Evolutionary conservation across 2,113 vertebrate species (phyloP), one percentile per base, ranked within the genome.

Genomic region (Caranx ignobilis): DNA sequence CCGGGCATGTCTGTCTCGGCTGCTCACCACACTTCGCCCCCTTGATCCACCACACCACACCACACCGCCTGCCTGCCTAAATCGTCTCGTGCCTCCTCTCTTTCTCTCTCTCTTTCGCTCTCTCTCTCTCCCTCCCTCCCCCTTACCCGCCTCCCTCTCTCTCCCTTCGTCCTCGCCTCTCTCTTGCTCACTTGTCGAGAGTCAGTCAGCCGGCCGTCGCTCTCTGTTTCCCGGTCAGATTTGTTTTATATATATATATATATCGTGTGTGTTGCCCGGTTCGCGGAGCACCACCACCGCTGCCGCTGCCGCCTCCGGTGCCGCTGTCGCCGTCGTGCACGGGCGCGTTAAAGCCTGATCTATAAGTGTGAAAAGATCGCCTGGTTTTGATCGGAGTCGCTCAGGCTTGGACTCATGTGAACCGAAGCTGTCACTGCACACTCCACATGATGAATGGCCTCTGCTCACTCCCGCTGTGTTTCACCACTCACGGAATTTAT

Each of bases 11-110:
- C 78, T 26, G 26, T 72, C 61, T 56, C 35, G 34, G 56, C 90
- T 94, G 94, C 89, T 93, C 94, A 93, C 94, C 96, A 95, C 94
- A 71, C 91, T 94, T 92, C 89, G 84, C 67, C 93, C 93, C 93
- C 87, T 90, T 87, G 79, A 80, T 94, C 88, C 90, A 26, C 26
- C 26, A 26, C 26, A 26, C 26, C 26, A 26, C 26, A 26, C 26
- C 26, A 82, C 89, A 88, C 94, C 75, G 76, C 75, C 72, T 92
- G 93, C 90, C 91, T 92, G 93, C 90, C 91, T 90, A 94, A 95
- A 91, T 6, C 79, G 89, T 84, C 89, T 84, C 88, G 57, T 75
- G 54, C 88, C 54, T 82, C 26, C 75, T 26, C 65, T 11, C 8
- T 32, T 12, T 15, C 41, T 61, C n/a, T 75, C 88, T 35, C 74